These are phyloP conservation scores for Phalangium opilio DNA, from an alignment of 2,888 invertebrate species.

Conservation along the genomic window DNA sequence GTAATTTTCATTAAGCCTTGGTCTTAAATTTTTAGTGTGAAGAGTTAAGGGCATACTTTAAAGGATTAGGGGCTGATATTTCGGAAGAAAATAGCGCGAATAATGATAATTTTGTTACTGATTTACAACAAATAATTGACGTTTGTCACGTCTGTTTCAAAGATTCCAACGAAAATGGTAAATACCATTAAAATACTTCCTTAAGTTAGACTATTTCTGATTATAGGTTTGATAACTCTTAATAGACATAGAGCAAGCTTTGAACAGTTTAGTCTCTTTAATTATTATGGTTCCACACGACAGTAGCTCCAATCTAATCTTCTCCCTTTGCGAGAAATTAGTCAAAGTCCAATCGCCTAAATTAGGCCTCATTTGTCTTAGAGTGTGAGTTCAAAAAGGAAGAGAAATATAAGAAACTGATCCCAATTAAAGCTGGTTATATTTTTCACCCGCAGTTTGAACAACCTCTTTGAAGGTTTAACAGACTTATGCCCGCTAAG, in stretches of 20 bases:
- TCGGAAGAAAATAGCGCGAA: constrained; percentile 64
- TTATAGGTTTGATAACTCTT: background rate
- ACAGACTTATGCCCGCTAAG: constrained; percentile 66
- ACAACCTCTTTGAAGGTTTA: constrained; percentile 81
- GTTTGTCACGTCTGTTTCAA: constrained; percentile 86
- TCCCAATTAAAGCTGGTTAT: background rate
- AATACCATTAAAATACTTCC: no score
- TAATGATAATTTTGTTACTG: constrained; percentile 76
- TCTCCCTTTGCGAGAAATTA: constrained; percentile 81
- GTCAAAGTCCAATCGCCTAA: constrained; percentile 69
- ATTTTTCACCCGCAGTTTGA: constrained; percentile 44
- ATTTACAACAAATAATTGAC: constrained; percentile 76
- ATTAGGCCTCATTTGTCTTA: constrained; percentile 60
- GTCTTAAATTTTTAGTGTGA: constrained; percentile 28
- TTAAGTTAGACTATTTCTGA: background rate
- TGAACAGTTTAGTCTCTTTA: constrained; percentile 92
- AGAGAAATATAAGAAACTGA: background rate
- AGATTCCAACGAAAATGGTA: constrained; percentile 52
- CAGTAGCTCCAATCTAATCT: constrained; percentile 69
- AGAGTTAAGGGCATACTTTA: constrained; percentile 76
- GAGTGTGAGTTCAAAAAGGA: constrained; percentile 45
- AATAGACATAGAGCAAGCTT: constrained; percentile 69
- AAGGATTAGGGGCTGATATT: constrained; percentile 84
- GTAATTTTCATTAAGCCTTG: no score
- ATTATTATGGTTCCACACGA: constrained; percentile 73